These are phyloP conservation scores for Brevimyrus niger DNA, from an alignment of 2,113 vertebrate species.

Conservation along the genomic window DNA sequence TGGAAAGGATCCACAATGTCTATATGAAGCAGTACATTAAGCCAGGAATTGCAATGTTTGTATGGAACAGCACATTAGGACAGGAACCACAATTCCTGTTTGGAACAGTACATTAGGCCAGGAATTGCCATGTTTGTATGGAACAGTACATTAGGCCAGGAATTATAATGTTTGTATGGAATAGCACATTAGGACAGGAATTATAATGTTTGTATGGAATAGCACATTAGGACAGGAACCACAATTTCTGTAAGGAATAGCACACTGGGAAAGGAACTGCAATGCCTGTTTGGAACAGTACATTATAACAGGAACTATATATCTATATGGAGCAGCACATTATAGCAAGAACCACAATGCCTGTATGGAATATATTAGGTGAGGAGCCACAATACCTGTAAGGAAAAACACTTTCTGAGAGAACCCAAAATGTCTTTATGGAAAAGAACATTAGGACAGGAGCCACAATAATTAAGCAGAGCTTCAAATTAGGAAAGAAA, in stretches of 20 bases:
- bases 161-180: not conserved
- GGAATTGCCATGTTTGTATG: not conserved
- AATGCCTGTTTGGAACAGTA: not conserved
- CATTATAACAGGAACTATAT: not conserved
- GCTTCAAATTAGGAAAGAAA: not conserved
- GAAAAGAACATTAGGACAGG: not conserved
- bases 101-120: not conserved
- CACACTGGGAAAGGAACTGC: not conserved
- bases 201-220: not conserved
- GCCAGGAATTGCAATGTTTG: rapidly evolving
- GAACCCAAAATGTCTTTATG: not conserved
- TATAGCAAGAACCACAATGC: not conserved
- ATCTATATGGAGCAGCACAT: not conserved
- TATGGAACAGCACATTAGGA: not conserved
- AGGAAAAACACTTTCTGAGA: not conserved
- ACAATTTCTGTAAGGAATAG: not conserved
- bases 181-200: not conserved
- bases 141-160: not conserved
- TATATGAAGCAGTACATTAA: not conserved
- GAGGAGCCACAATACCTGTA: not conserved
- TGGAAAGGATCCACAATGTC: not conserved
- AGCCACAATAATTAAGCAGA: not conserved
- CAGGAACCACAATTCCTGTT: not conserved
- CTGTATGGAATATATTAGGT: not conserved
- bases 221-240: not conserved